Conservation (phyloP, 2,888 invertebrate genomes). For the Proisotoma minuta region DNA sequence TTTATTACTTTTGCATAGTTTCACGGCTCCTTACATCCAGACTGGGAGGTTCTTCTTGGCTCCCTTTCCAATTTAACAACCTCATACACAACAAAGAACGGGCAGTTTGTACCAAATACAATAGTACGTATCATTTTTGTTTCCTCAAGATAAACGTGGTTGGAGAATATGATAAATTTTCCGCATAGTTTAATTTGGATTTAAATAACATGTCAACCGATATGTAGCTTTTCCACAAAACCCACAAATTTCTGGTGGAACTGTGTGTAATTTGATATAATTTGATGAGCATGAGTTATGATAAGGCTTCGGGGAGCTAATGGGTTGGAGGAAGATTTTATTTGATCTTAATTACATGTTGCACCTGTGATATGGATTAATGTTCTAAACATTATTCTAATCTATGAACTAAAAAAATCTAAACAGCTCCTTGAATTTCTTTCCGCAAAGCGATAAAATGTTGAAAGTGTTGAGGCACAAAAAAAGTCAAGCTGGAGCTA, state of each 20-base stretch:
- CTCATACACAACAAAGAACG: too few species aligned
- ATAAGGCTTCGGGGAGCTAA: slow-evolving; percentile 26
- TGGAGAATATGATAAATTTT: too few species aligned
- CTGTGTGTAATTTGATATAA: too few species aligned
- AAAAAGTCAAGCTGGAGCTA: slow-evolving; percentile 14
- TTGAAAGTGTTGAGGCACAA: slow-evolving; percentile 20
- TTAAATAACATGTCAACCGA: too few species aligned
- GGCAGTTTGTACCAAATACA: too few species aligned
- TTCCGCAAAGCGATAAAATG: slow-evolving; percentile 9
- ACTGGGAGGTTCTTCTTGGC: slow-evolving; percentile 41
- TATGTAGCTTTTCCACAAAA: too few species aligned
- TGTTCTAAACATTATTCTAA: background rate
- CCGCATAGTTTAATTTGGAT: too few species aligned
- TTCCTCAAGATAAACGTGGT: too few species aligned
- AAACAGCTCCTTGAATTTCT: slow-evolving; percentile 30
- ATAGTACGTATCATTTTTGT: too few species aligned
- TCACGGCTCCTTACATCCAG: slow-evolving; percentile 37
- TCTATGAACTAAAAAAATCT: slow-evolving; percentile 7
- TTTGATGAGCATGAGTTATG: too few species aligned
- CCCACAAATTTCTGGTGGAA: too few species aligned
- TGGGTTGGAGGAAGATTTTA: slow-evolving; percentile 18
- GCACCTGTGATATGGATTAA: slow-evolving; percentile 34
- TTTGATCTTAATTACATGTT: slow-evolving; percentile 38
- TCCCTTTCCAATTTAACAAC: slow-evolving; percentile 33
- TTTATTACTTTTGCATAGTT: slow-evolving; percentile 38